These are phyloP conservation scores for Silurus glanis DNA, from an alignment of 2,113 vertebrate genomes.

Conservation along the genomic window DNA sequence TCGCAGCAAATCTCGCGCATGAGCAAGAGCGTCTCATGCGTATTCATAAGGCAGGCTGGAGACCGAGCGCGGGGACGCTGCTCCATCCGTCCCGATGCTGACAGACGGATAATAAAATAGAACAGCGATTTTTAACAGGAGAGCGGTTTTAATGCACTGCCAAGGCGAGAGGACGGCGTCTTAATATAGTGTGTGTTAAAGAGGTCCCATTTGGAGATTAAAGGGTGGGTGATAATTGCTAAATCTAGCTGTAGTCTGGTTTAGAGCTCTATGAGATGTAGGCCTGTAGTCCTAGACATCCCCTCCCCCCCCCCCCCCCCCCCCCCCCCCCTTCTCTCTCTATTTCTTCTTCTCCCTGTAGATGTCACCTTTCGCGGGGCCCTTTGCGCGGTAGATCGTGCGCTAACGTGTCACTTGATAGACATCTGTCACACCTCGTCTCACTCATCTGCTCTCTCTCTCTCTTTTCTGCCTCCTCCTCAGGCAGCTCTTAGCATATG, in stretches of 20 bases:
- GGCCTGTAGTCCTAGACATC: background rate
- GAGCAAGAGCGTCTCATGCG: slow-evolving; percentile 44
- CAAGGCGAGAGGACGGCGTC: background rate
- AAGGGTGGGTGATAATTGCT: slow-evolving; percentile 7
- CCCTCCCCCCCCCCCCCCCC: too few species aligned
- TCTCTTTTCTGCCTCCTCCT: slow-evolving; percentile 23
- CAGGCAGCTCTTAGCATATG: slow-evolving; percentile 39
- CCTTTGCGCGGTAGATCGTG: slow-evolving; percentile 24
- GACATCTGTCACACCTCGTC: slow-evolving; percentile 52
- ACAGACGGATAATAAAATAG: slow-evolving; percentile 34
- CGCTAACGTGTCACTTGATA: slow-evolving; percentile 50
- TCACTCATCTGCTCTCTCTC: slow-evolving; percentile 30
- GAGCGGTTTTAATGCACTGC: slow-evolving; percentile 17
- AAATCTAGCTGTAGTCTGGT: background rate
- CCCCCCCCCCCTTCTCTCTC: background rate
- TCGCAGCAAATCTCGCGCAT: slow-evolving; percentile 35
- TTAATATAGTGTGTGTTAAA: slow-evolving; percentile 29
- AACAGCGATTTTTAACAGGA: slow-evolving; percentile 28
- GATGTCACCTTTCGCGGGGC: slow-evolving; percentile 27
- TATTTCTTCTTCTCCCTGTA: slow-evolving; percentile 17
- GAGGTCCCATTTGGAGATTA: slow-evolving; percentile 22
- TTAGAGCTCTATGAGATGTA: background rate
- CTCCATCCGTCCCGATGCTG: slow-evolving; percentile 8
- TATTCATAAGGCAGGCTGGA: slow-evolving; percentile 43
- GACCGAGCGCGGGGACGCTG: slow-evolving; percentile 14